Percentiles rank a stretch among this genome's conserved stretches.
These are phyloP conservation scores for Lycopodina hypogea DNA, from an alignment of 37 sponge, comb jelly and placozoan genomes.

Conservation along the genomic window DNA sequence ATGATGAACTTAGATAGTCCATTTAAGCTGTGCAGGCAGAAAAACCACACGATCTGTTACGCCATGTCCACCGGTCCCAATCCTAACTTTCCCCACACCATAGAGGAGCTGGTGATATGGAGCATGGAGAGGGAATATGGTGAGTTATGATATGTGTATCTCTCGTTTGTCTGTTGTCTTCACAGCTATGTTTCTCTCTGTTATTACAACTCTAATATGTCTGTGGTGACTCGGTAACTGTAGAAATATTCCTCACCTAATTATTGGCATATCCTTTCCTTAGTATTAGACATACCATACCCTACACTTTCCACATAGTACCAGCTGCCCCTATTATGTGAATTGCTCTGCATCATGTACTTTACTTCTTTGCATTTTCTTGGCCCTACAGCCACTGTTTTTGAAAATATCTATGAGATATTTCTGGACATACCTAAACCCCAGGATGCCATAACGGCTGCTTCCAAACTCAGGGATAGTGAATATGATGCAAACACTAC, in stretches of 20 bases:
- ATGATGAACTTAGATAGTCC: conserved; percentile 28
- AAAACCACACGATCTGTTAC: conserved; percentile 32
- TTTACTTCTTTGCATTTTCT: too few relatives aligned
- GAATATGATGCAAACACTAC: too few relatives aligned
- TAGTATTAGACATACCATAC: too few relatives aligned
- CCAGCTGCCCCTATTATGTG: too few relatives aligned
- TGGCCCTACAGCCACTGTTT: not conserved
- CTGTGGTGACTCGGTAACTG: too few relatives aligned
- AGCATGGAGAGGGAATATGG: conserved; percentile 71
- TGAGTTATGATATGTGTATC: not conserved
- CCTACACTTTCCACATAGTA: too few relatives aligned
- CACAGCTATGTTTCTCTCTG: not conserved
- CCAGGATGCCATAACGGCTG: not conserved
- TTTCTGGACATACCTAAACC: not conserved
- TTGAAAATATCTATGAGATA: conserved; percentile 14
- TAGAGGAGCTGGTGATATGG: conserved; percentile 78
- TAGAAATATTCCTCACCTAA: too few relatives aligned
- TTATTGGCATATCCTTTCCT: too few relatives aligned
- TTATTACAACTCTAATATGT: not conserved
- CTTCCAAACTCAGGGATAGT: not conserved
- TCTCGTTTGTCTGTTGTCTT: not conserved
- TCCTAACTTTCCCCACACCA: conserved; percentile 72
- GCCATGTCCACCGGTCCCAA: conserved; percentile 31
- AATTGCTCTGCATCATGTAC: too few relatives aligned
- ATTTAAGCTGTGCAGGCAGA: conserved; percentile 46